These are phyloP conservation scores for Nomada ferruginata DNA, from an alignment of 2,888 invertebrate species.

Conservation along the genomic window DNA sequence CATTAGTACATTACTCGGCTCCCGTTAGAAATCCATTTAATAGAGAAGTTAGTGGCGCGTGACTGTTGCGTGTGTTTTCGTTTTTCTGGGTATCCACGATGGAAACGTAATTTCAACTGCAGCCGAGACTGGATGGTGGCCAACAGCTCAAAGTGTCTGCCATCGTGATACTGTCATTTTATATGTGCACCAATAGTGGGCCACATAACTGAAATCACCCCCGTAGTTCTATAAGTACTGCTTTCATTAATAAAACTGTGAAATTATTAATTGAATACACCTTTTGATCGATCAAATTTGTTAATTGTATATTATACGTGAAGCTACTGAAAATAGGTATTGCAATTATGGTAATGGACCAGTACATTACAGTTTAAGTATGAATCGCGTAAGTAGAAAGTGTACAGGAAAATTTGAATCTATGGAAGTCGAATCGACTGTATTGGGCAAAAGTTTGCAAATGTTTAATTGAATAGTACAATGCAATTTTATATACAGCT, in stretches of 20 bases:
- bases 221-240: no score
- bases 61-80: conserved; percentile 65
- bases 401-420: no score
- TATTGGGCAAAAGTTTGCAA: no score
- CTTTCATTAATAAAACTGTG: background rate
- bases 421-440: no score
- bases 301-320: no score
- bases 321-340: no score
- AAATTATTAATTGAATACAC: background rate
- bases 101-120: conserved; percentile 71
- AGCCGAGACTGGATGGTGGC: conserved; percentile 75
- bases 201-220: conserved; percentile 2
- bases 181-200: conserved; percentile 30
- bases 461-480: no score
- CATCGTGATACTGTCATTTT: conserved; percentile 47
- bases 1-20: background rate
- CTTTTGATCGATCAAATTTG: background rate
- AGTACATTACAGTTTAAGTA: no score
- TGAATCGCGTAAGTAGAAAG: no score
- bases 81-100: conserved; percentile 57
- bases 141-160: conserved; percentile 69
- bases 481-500: no score
- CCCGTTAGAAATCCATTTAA: conserved; percentile 37
- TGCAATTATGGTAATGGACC: no score
- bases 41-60: conserved; percentile 46